phyloP scores from a whole-genome alignment of 2,113 vertebrate genomes.

The Theristicus caerulescens region DNA sequence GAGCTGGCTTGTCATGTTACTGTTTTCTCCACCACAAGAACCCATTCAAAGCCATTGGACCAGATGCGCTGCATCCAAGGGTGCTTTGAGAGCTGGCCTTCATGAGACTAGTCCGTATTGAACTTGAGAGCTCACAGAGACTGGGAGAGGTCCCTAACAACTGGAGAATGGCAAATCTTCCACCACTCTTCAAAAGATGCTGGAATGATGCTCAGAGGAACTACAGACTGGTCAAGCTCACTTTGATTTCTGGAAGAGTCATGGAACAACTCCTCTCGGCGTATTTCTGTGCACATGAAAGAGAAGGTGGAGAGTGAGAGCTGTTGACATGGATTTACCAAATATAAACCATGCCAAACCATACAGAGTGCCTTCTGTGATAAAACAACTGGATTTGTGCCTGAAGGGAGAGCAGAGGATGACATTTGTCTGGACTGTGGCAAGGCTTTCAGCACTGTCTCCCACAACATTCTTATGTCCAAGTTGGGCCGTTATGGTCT shows the following conservation, averaged over 20 bases:
- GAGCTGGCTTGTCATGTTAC: background rate
- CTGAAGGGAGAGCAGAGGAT: background rate
- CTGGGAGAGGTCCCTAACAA: too few relatives aligned
- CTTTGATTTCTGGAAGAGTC: background rate
- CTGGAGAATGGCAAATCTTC: background rate
- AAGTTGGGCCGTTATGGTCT: background rate
- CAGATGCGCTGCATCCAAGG: accelerated
- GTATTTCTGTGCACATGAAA: background rate
- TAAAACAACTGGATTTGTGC: background rate
- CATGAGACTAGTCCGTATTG: background rate
- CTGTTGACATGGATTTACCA: background rate
- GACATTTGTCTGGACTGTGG: background rate
- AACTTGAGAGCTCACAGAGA: background rate
- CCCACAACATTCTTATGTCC: background rate
- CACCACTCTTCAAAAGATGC: background rate
- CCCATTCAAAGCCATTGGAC: background rate
- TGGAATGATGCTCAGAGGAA: background rate
- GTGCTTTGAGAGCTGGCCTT: background rate
- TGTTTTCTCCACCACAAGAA: background rate
- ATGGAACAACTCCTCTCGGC: background rate
- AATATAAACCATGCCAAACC: background rate
- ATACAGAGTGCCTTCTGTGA: background rate
- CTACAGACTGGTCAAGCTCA: background rate
- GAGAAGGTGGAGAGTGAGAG: background rate
- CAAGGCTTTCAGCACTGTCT: background rate